Base-by-base conservation (phyloP, 1,140 invertebrate genomes). In the Melanaphis sacchari region DNA sequence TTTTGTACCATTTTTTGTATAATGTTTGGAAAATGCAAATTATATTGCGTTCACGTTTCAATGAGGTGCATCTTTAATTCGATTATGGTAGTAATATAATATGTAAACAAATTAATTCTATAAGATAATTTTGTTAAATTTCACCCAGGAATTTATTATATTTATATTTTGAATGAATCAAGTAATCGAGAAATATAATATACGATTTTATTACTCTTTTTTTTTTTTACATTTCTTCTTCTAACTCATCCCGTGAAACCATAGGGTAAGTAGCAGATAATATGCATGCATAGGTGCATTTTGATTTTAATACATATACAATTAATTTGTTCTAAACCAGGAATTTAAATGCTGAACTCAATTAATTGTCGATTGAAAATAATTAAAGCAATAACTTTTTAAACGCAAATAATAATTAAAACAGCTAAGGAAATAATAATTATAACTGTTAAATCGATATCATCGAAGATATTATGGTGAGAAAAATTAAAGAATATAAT, bases 21-120 rank as follows among this genome's bases (percentile, higher is more conserved):
- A 85, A 43, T 85, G 84, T 85, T 43, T 85, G 24, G 11, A 85
- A 85, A 43, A 85, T 85, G 84, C 82, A 84, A 84, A 84, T 84
- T 40, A 40, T 40, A 84, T 22, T 40, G 40, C 24, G 40, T 84
- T 84, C 82, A 40, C 41, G 82, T 40, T 38, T 40, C 38, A 40
- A 84, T 40, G 82, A 40, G 38, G 40, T 9, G 38, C 22, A 40
- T 84, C 82, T 26, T 40, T 40, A 84, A 84, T 84, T 41, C 40
- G 82, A 84, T 84, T 84, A 84, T 84, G 82, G 82, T 84, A 84
- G 41, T 40, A 40, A 41, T 84, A 40, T 26, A 40, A 84, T 84
- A 84, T 40, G 82, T 84, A 84, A 5, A 84, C 82, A 40, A 84
- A 84, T 41, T 40, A 41, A 41, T 41, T 26, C 9, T 76, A 1